Evolutionary conservation across 2,888 invertebrate species (phyloP).

Genomic region (Penaeus monodon): DNA sequence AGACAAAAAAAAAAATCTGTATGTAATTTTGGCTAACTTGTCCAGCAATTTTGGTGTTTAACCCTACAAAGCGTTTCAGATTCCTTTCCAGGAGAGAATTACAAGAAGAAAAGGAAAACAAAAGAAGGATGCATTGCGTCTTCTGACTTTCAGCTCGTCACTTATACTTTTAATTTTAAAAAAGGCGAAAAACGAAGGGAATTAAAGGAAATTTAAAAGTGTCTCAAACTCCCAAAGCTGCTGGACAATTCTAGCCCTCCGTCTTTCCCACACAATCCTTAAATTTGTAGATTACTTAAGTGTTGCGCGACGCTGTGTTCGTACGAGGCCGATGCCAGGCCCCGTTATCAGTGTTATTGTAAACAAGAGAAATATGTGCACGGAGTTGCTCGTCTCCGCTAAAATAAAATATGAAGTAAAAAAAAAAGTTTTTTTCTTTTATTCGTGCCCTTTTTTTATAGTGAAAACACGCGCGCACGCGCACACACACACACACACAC

Average conservation of each 20-base stretch:
- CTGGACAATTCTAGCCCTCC: no score
- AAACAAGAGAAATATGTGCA: slow-evolving; percentile 51
- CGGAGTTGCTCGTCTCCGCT: slow-evolving; percentile 37
- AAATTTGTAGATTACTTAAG: slow-evolving; percentile 42
- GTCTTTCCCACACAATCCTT: slow-evolving; percentile 44
- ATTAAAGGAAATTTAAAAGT: no score
- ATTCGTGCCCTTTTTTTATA: neutral
- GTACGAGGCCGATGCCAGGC: slow-evolving; percentile 29
- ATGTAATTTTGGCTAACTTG: slow-evolving; percentile 24
- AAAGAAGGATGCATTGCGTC: no score
- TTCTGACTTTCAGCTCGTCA: no score
- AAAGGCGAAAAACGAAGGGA: no score
- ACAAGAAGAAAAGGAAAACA: no score
- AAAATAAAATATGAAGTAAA: slow-evolving; percentile 44
- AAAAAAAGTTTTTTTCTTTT: neutral
- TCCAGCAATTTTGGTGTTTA: no score
- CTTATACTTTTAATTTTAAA: no score
- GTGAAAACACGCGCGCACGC: neutral
- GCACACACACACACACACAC: neutral
- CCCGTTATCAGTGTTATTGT: slow-evolving; percentile 43
- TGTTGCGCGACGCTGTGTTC: slow-evolving; percentile 34
- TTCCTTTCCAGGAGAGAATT: no score
- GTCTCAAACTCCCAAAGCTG: no score
- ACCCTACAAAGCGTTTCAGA: no score
- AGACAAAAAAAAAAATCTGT: slow-evolving; percentile 24